Conservation (phyloP, 2,888 invertebrate genomes). For the Megalurothrips usitatus region DNA sequence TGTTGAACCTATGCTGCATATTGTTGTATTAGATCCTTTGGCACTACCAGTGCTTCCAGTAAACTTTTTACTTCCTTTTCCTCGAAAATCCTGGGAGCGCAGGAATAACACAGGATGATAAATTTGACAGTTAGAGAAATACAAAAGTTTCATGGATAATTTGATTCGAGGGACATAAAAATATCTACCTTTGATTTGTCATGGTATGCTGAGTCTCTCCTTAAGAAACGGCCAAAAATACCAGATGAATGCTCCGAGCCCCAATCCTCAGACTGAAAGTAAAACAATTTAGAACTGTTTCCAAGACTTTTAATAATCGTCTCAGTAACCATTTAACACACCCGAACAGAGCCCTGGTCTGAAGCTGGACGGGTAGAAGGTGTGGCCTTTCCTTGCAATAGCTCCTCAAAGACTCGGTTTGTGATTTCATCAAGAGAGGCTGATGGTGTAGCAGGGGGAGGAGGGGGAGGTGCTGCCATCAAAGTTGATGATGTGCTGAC, state of each 20-base stretch:
- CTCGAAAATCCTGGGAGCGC: constrained; percentile 36
- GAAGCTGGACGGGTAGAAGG: constrained; percentile 44
- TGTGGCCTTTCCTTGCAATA: constrained; percentile 61
- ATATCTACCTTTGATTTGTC: constrained; percentile 44
- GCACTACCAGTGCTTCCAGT: constrained; percentile 31
- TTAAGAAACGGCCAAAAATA: constrained; percentile 60
- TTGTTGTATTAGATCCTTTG: constrained; percentile 20
- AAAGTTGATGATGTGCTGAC: background rate
- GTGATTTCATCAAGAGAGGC: constrained; percentile 67
- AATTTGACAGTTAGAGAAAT: background rate
- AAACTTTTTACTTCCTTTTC: constrained; percentile 37
- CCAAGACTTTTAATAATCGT: constrained; percentile 28
- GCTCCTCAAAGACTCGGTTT: constrained; percentile 69
- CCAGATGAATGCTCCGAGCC: constrained; percentile 68
- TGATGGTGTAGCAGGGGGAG: constrained; percentile 38
- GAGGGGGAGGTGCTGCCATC: background rate
- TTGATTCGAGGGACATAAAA: background rate
- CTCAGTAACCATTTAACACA: constrained; percentile 40
- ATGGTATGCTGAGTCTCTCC: constrained; percentile 55
- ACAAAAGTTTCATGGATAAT: background rate
- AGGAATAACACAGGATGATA: constrained; percentile 2
- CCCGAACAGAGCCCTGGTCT: constrained; percentile 57
- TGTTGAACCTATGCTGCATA: constrained; percentile 33
- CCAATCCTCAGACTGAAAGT: constrained; percentile 61
- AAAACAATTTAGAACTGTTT: constrained; percentile 29